phyloP scores from a whole-genome alignment of 92 coral and sea anemone genomes.

The Parazoanthus darwini region DNA sequence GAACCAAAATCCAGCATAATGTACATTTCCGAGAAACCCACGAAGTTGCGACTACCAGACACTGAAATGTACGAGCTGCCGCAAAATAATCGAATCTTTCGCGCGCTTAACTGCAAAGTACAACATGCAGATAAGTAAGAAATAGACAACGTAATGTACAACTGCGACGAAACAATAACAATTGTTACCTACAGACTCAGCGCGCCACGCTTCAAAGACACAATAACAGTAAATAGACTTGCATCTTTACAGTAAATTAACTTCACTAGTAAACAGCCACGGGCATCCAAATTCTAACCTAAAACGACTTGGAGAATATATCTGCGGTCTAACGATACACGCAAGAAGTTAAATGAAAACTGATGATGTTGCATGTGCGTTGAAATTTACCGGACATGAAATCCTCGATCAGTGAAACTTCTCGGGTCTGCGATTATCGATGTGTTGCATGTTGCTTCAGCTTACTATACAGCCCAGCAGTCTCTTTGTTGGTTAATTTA shows the following conservation, averaged over 20 bases:
- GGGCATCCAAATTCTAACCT: neutral
- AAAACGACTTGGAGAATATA: neutral
- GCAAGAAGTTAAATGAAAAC: constrained; percentile 21
- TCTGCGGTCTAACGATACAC: neutral
- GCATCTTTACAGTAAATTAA: constrained; percentile 33
- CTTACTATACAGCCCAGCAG: constrained; percentile 26
- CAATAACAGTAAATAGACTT: constrained; percentile 33
- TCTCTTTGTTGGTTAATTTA: constrained; percentile 25
- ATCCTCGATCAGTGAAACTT: neutral
- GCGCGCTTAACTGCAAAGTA: constrained; percentile 17
- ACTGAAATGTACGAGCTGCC: neutral
- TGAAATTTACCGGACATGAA: constrained; percentile 3
- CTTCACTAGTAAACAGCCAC: constrained; percentile 38
- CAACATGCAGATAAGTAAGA: neutral
- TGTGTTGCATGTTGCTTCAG: constrained; percentile 26
- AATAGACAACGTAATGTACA: constrained; percentile 28
- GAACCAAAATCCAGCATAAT: neutral
- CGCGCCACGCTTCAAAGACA: constrained; percentile 41
- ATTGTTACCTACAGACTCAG: constrained; percentile 25
- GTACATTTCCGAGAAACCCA: neutral
- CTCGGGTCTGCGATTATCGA: neutral
- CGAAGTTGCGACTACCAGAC: neutral
- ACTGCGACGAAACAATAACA: constrained; percentile 22
- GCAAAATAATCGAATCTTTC: neutral
- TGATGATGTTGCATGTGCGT: neutral